Conservation (phyloP, 2,888 invertebrate species). For the Uropetala carovei region DNA sequence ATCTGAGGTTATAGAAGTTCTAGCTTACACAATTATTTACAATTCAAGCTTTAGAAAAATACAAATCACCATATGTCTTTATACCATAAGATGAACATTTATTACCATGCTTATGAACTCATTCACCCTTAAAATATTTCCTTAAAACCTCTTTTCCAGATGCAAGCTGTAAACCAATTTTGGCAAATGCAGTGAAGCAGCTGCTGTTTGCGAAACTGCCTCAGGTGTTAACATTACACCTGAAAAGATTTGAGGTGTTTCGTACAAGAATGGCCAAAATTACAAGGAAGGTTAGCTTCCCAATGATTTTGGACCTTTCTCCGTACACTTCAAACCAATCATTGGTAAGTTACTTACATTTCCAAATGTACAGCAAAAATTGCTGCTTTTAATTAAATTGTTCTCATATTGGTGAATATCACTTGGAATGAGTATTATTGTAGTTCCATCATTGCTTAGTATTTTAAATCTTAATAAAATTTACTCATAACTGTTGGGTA, state of each 20-base stretch:
- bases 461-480: no score
- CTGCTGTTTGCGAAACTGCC: slow-evolving; percentile 94
- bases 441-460: no score
- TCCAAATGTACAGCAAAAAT: background rate
- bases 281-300: slow-evolving; percentile 91
- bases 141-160: slow-evolving; percentile 72
- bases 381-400: background rate
- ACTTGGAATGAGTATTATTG: background rate
- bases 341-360: slow-evolving; percentile 74
- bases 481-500: no score
- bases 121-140: background rate
- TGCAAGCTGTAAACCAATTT: slow-evolving; percentile 84
- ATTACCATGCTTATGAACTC: background rate
- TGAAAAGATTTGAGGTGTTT: slow-evolving; percentile 95
- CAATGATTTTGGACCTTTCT: slow-evolving; percentile 89
- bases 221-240: slow-evolving; percentile 93
- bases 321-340: slow-evolving; percentile 88
- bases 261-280: slow-evolving; percentile 86
- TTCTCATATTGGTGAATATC: background rate
- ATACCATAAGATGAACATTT: no score
- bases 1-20: no score
- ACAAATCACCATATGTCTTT: no score
- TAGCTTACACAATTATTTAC: no score
- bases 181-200: slow-evolving; percentile 89
- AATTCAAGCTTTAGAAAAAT: no score